Evolutionary conservation across 64 coral and sea anemone species (phyloP), one percentile per base, ranked within the genome.

Genomic region (Dendrophyllia cribrosa): DNA sequence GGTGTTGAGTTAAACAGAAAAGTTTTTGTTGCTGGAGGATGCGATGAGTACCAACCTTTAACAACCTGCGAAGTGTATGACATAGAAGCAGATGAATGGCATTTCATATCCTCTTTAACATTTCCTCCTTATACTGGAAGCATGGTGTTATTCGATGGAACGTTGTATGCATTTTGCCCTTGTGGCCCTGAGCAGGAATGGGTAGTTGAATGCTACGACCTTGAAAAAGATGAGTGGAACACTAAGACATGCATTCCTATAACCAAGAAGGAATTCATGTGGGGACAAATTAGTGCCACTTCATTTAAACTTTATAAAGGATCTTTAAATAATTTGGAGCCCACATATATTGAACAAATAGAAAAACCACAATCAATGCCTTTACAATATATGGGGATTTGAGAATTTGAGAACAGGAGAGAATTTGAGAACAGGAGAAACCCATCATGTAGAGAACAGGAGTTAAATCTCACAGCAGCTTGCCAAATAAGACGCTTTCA

Each of bases 11-110:
- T 21, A n/a, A 89, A 90, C 79, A 58, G 86, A 12, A 74, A 22
- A 4, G 84, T 95, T 61, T 95, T 76, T 22, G 72, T 95, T 20
- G 66, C 84, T n/a, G 93, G 87, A 6, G 93, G 93, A 6, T 79
- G 71, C 7, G 76, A 66, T 4, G 87, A 95, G 13, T 46, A 85
- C 22, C 17, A 44, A 5, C 34, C 75, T 8, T 51, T 89, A 13
- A 16, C 22, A 6, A 75, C 70, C 7, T 89, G 93, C 59, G 93
- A 95, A 60, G 51, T 75, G 58, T 95, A 95, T 46, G 66, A 89
- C 58, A 95, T 83, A 85, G 79, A 47, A 20, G 12, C n/a, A 68
- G 21, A 68, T 23, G 66, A 68, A 9, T 68, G 66, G 66, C 19
- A 68, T 19, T 68, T 9, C 66, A 68, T 68, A 22, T 17, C 19